Base-by-base conservation (phyloP, 2,888 invertebrate genomes). In the Glaucopsyche alexis region DNA sequence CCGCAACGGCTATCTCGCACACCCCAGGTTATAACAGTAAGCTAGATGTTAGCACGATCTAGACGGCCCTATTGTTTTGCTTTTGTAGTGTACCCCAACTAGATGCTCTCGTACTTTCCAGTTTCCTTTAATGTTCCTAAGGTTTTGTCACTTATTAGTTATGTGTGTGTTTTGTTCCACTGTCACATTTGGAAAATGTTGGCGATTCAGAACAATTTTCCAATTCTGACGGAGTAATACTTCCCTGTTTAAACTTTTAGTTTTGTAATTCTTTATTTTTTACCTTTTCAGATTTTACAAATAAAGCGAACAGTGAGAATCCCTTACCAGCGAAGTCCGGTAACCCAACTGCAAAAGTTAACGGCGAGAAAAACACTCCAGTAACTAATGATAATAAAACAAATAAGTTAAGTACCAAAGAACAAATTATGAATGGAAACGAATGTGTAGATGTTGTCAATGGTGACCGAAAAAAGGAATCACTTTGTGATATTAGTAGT, bases 401-500 rank as follows among this genome's bases (percentile, higher is more conserved):
- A 77, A 86, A 86, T 82, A 85, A 84, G 80, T 81, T 86, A 86
- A 79, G 82, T 85, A 91, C 91, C 92, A 93, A 92, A 92, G 92
- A 91, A 86, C 80, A 87, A 86, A 83, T 87, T 84, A 81, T 86
- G 76, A 93, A 93, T 79, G 92, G 93, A 81, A 87, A 89, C 79
- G 87, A 87, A 75, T 79, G 77, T 77, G 84, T 85, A 78, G 86
- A 84, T 80, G 82, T 89, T 83, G 79, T 87, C 78, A 92, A 93
- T 80, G 91, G 91, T 82, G 85, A 88, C 78, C 82, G 87, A 82
- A 91, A 87, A 87, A 87, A 87, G 84, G 82, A 85, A 84, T 86
- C 85, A 84, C 89, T 91, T 86, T 93, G 93, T 92, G 93, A 93
- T 93, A 93, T 92, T 93, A 92, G 90, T 87, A 89, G 87, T 92